Base-by-base conservation (phyloP, 2,888 invertebrate species). In the Hirtodrosophila duncani region DNA sequence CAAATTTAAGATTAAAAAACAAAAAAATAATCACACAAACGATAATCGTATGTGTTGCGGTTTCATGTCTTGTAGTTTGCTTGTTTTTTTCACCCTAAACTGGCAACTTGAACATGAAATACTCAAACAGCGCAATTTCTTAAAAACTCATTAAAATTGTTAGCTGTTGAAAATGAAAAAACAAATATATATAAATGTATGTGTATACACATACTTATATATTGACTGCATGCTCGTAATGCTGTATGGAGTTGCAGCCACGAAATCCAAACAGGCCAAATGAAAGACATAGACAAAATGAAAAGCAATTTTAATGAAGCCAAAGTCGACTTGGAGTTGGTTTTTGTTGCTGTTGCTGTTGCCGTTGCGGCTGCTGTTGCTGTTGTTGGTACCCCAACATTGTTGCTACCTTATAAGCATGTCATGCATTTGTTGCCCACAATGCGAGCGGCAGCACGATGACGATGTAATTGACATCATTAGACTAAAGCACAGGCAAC, bases 401-500 rank as follows among this genome's bases (percentile, higher is more conserved):
- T 79, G 69, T 67, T 79, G 77, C 53, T 77, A 78, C 81, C 81
- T 65, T 80, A 80, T 80, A 80, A 59, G 81, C 59, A 50, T 45
- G 59, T 51, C 80, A 53, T 71, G 71, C 62, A 71, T 80, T 78
- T 69, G 78, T 80, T 78, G 81, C 50, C 57, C 59, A 67, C 79
- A 78, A 75, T 75, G 70, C 80, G 77, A 79, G 64, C 75, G 75
- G 75, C 68, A 79, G n/a, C n/a, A n/a, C n/a, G n/a, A n/a, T n/a
- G n/a, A n/a, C 79, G 68, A 81, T 81, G 80, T 81, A 81, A 75
- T 75, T 75, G 81, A 80, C 81, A 81, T 78, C 79, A 74, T 74
- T 74, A 81, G 79, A 81, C 71, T 78, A 78, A 72, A 71, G 70
- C 77, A 72, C 80, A 55, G 70, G 59, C 79, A 67, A 61, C 18